These are phyloP conservation scores for Enteromius anoplus DNA, from an alignment of 2,797 vertebrate species.

Conservation along the genomic window DNA sequence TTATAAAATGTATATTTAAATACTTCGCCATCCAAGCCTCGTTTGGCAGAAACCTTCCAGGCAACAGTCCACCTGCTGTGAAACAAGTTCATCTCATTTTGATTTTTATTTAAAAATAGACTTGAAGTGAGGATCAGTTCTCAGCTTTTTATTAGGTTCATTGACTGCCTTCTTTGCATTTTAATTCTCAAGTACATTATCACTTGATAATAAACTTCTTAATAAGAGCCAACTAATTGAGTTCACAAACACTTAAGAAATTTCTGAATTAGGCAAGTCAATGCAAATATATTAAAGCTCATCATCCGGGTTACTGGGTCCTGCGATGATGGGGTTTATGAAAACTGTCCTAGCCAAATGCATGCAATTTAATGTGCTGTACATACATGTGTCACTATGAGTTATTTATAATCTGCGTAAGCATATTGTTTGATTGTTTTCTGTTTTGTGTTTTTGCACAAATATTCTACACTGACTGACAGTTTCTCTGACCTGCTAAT, in stretches of 20 bases:
- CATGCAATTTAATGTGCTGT: neutral
- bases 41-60: slow-evolving; percentile 50
- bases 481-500: neutral
- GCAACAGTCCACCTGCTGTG: slow-evolving; percentile 53
- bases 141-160: slow-evolving; percentile 57
- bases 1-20: slow-evolving; percentile 9
- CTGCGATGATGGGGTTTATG: neutral
- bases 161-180: slow-evolving; percentile 56
- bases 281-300: neutral
- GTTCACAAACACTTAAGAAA: slow-evolving; percentile 66
- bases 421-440: neutral
- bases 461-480: neutral
- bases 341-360: neutral
- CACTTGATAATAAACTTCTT: neutral
- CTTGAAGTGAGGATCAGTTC: slow-evolving; percentile 50
- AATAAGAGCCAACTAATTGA: neutral
- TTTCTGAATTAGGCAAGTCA: slow-evolving; percentile 64
- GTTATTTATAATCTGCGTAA: neutral
- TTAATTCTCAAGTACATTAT: slow-evolving; percentile 34
- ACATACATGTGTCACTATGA: neutral
- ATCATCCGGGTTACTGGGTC: neutral
- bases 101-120: slow-evolving; percentile 43
- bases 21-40: neutral
- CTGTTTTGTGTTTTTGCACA: too few species aligned
- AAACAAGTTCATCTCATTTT: slow-evolving; percentile 48